Conservation (phyloP, 2,888 invertebrate species). For the Elegia similella region DNA sequence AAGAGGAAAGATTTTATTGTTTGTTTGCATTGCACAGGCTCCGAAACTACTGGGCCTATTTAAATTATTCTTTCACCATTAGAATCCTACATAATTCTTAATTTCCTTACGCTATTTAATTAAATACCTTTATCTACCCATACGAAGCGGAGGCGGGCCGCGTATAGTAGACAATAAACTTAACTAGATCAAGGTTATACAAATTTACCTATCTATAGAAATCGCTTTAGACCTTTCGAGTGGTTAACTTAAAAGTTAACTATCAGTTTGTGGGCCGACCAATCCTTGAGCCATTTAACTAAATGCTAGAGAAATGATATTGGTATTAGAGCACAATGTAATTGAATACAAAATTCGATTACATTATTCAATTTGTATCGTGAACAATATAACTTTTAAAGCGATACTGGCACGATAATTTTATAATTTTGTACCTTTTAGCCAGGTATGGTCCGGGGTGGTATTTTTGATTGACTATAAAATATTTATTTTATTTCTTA, state of each 20-base stretch:
- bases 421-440: too few relatives aligned
- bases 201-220: constrained; percentile 17
- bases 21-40: too few relatives aligned
- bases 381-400: neutral
- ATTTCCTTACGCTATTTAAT: too few relatives aligned
- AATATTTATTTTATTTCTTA: too few relatives aligned
- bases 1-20: too few relatives aligned
- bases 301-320: constrained; percentile 18
- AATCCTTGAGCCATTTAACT: constrained; percentile 16
- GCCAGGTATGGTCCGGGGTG: too few relatives aligned
- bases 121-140: too few relatives aligned
- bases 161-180: constrained; percentile 5
- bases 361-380: neutral
- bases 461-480: too few relatives aligned
- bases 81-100: too few relatives aligned
- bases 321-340: neutral
- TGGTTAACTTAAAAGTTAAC: constrained; percentile 1
- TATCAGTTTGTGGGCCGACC: constrained; percentile 8
- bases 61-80: too few relatives aligned
- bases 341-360: neutral
- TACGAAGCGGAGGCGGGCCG: too few relatives aligned
- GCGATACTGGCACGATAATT: neutral
- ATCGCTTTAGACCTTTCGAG: constrained; percentile 12
- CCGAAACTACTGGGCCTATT: too few relatives aligned
- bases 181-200: constrained; percentile 23